Percentiles rank a stretch among this genome's conserved stretches.
These are phyloP conservation scores for Otolemur garnettii DNA, from an alignment of 2,113 vertebrate genomes.

Conservation along the genomic window DNA sequence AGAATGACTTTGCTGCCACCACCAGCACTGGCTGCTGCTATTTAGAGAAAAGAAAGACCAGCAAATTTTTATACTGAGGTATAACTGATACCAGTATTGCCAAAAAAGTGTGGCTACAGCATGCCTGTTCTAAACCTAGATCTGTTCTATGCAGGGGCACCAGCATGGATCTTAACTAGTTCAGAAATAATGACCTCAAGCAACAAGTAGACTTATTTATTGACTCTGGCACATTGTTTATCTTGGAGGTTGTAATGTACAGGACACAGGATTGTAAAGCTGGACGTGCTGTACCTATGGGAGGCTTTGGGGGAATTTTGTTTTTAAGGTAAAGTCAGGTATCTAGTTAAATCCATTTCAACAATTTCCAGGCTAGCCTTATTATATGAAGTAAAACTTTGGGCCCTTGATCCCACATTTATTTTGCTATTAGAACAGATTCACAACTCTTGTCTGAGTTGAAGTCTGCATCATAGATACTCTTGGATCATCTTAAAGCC, in stretches of 20 bases:
- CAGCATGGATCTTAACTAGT: not conserved
- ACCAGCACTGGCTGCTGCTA: not conserved
- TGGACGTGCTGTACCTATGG: not conserved
- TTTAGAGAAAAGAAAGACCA: not conserved
- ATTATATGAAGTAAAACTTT: not conserved
- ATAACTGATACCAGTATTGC: not conserved
- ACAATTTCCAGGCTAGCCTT: not conserved
- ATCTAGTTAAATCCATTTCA: constrained; percentile 23
- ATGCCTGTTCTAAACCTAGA: not conserved
- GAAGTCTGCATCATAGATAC: not conserved
- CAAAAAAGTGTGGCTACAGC: not conserved
- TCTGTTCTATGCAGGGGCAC: not conserved
- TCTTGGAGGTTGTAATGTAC: not conserved
- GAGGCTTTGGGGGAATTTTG: not conserved
- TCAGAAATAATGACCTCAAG: not conserved
- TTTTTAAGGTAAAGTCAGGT: constrained; percentile 16
- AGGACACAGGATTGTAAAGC: not conserved
- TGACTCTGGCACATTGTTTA: not conserved
- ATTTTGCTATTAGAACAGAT: constrained; percentile 11
- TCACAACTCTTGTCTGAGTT: constrained; percentile 1
- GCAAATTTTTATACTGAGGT: not conserved
- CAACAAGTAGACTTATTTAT: not conserved
- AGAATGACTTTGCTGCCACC: not conserved
- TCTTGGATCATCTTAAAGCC: not conserved
- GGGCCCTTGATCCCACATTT: not conserved